These are phyloP conservation scores for Drosophila seguyi DNA, from an alignment of 1,140 invertebrate species.

Conservation along the genomic window DNA sequence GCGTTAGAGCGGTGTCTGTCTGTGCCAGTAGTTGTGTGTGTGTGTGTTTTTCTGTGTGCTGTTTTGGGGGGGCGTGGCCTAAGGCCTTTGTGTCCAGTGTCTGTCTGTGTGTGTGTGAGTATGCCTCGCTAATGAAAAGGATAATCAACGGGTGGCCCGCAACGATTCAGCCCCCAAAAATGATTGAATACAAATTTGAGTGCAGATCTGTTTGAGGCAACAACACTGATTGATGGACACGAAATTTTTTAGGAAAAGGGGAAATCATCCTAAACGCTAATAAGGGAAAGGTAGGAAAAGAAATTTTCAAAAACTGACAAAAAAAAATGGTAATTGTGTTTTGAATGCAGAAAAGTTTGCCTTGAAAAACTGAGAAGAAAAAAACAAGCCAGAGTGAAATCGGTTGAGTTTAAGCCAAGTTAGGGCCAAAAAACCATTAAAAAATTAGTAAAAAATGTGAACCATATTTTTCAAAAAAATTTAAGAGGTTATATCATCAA, in stretches of 20 bases:
- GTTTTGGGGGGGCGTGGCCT: constrained; percentile 14
- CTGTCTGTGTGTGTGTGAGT: constrained; percentile 10
- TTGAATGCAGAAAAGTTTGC: too few species aligned
- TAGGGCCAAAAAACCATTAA: too few species aligned
- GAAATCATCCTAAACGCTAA: neutral
- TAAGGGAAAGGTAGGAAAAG: neutral
- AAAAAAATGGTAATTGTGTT: too few species aligned
- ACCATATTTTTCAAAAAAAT: too few species aligned
- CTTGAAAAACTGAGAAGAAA: too few species aligned
- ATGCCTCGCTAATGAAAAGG: constrained; percentile 63
- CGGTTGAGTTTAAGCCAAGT: too few species aligned
- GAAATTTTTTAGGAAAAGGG: neutral
- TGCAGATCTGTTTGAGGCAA: constrained; percentile 27
- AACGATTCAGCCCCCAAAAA: constrained; percentile 19
- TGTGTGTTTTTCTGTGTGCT: neutral
- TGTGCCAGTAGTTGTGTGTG: too few species aligned
- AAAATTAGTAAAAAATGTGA: too few species aligned
- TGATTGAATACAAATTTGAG: constrained; percentile 51
- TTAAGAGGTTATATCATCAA: too few species aligned
- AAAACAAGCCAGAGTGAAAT: too few species aligned
- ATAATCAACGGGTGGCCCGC: constrained; percentile 65
- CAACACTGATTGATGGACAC: constrained; percentile 43
- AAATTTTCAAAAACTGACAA: too few species aligned
- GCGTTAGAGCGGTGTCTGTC: constrained; percentile 46
- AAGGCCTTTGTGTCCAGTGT: constrained; percentile 33